Conservation (phyloP, 2,113 vertebrate species). For the Python bivittatus region DNA sequence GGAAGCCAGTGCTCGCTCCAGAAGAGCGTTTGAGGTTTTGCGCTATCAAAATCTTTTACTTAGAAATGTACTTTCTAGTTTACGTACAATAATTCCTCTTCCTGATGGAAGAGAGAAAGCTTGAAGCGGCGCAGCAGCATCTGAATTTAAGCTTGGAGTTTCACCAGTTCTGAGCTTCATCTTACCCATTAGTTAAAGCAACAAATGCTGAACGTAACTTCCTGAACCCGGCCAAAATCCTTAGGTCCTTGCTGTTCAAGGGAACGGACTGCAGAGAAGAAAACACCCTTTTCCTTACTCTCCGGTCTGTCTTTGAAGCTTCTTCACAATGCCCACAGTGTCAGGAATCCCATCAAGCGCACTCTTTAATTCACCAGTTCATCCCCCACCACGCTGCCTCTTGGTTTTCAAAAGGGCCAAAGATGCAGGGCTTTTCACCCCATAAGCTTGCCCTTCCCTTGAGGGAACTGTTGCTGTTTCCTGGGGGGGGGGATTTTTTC, state of each 20-base stretch:
- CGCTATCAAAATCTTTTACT: background rate
- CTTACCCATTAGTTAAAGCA: background rate
- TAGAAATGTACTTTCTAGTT: background rate
- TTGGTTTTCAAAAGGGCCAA: slow-evolving; percentile 1
- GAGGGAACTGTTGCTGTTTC: background rate
- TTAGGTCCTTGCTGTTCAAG: background rate
- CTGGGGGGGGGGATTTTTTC: background rate
- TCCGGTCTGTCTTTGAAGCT: background rate
- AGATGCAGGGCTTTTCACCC: background rate
- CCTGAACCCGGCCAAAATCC: background rate
- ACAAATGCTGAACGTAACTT: background rate
- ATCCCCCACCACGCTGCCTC: background rate
- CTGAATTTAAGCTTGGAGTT: background rate
- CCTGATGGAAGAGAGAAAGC: too few relatives aligned
- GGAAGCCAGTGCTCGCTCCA: slow-evolving; percentile 8
- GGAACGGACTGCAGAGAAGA: background rate
- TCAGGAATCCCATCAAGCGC: background rate
- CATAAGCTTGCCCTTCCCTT: background rate
- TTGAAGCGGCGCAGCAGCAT: background rate
- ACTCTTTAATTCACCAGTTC: background rate
- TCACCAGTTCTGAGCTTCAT: background rate
- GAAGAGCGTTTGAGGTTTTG: background rate
- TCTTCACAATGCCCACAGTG: background rate
- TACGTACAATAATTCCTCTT: background rate
- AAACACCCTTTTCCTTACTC: background rate